Evolutionary conservation across 2,797 vertebrate genomes (phyloP), one percentile per base, ranked within the genome.

Genomic region (Acestrorhynchus altus): DNA sequence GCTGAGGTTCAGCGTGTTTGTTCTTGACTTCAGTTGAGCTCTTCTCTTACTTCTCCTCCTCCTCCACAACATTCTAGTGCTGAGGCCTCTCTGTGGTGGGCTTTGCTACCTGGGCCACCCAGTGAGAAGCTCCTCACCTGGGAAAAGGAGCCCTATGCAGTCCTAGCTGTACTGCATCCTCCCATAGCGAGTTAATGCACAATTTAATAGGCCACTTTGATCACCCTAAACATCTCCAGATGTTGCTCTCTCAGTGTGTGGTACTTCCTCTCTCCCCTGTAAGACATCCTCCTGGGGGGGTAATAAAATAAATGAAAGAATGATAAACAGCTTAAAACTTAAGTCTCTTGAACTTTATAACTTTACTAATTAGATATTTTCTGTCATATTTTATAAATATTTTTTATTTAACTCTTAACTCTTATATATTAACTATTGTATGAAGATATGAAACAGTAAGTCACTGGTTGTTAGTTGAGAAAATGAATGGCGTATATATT

Each of bases 1-100:
- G 86, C 88, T 87, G 87, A 90, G 84, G 88, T 88, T 90, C 84
- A 78, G 82, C 82, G 61, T 92, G 91, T 94, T 94, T 93, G 89
- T 85, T 90, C 90, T 91, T 82, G 83, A 83, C 89, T 87, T 63
- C 87, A 86, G 76, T 90, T 86, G 84, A 90, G 87, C 80, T 66
- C 69, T 52, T 82, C 83, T 68, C 83, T 81, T 63, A 44, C 49
- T 35, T 35, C 31, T 35, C 31, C 31, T 35, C 31, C 31, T 35
- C 31, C 31, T 35, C 31, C 31, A 35, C 31, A 2, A 2, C 31
- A 2, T 35, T n/a, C n/a, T n/a, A 57, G 79, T 60, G 71, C 78
- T 80, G 79, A 73, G 83, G 78, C 78, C 73, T 77, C 79, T 79
- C 68, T 82, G 31, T 6, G 78, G 84, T 73, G 79, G 85, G 88